Base-by-base conservation (phyloP, 2,888 invertebrate genomes). In the Andrena fulva region DNA sequence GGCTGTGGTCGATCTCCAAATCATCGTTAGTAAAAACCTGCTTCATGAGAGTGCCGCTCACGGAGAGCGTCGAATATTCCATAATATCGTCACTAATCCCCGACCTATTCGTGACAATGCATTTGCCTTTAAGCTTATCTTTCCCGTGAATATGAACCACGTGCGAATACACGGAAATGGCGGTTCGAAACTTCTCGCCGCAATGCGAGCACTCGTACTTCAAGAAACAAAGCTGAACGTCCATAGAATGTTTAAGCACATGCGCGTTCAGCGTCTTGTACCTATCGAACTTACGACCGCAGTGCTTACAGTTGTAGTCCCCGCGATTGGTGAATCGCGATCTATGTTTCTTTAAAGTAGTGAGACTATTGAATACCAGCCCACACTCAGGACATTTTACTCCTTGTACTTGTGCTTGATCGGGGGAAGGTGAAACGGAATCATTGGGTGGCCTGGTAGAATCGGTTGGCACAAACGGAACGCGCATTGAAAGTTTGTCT, bases 141-240 rank as follows among this genome's bases (percentile, higher is more conserved):
- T 12, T 31, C 0, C 66, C 70, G 24, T 90, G 90, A 0, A 81
- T n/a, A 56, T 89, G 80, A 29, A 81, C 67, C 8, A 87, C 42
- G n/a, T 90, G 90, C 12, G 80, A 71, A 10, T 80, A 77, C 1
- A 69, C 31, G 2, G 56, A n/a, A 1, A 48, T 7, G 29, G 66
- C 24, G 2, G 60, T 77, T 60, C 16, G 56, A 31, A 56, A 90
- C 79, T 8, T 63, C 64, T 77, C 86, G 5, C 70, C 66, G 31
- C 91, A 91, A 60, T 74, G 33, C 6, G 42, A 31, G 27, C 84
- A 87, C 2, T 27, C 33, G 5, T 63, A 50, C 59, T 63, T 62
- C 12, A 52, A 27, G 6, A 6, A 29, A 24, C 7, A 1, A 2
- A 8, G 29, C 16, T 16, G 7, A 5, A 7, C 8, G 7, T n/a